Evolutionary conservation across 1,140 invertebrate species (phyloP).

Genomic region (Chrysomallon squamiferum): DNA sequence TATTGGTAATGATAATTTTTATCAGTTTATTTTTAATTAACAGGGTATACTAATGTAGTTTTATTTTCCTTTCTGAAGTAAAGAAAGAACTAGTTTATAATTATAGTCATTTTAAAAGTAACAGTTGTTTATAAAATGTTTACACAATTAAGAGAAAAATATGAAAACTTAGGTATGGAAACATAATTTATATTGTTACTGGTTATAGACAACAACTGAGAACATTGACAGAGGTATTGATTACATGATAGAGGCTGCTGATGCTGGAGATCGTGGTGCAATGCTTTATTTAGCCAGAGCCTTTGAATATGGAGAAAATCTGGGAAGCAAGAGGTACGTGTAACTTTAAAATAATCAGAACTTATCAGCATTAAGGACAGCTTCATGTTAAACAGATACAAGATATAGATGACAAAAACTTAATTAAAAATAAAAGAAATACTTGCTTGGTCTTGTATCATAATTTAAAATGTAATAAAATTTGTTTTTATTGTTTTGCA

Average conservation of each 20-base stretch:
- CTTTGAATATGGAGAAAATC: constrained; percentile 65
- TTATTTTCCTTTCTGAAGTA: no score
- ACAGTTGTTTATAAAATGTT: no score
- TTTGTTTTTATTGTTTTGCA: not conserved
- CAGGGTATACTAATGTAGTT: no score
- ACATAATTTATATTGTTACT: no score
- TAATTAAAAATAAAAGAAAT: not conserved
- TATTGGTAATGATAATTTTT: no score
- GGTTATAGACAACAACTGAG: constrained; percentile 51
- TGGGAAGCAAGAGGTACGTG: constrained; percentile 57
- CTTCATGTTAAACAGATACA: not conserved
- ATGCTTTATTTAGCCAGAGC: constrained; percentile 68
- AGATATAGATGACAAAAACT: not conserved
- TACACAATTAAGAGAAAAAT: no score
- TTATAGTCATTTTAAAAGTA: no score
- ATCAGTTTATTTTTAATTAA: no score
- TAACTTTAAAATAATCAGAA: not conserved
- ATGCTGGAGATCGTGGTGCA: constrained; percentile 65
- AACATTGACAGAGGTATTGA: constrained; percentile 62
- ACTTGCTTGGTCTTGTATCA: not conserved
- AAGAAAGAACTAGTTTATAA: no score
- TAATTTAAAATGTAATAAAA: not conserved
- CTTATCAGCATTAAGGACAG: not conserved
- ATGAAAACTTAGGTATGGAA: no score
- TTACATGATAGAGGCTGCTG: constrained; percentile 65